Conservation (phyloP, 2,797 vertebrate species). For the Centropyge bicolor region DNA sequence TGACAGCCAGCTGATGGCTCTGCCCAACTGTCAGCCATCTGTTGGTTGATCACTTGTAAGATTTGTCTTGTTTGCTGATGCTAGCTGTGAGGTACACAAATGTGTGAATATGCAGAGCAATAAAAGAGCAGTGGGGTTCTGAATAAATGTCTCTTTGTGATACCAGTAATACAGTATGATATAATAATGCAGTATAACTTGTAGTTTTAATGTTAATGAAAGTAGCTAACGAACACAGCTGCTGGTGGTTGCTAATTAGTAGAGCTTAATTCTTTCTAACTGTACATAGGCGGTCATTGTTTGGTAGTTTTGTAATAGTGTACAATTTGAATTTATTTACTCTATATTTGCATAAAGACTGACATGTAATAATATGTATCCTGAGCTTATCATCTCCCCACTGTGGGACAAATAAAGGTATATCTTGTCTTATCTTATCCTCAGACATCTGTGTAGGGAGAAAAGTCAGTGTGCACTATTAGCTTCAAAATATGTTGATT, state of each 20-base stretch:
- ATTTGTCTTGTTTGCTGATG: slow-evolving; percentile 4
- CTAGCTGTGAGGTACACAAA: slow-evolving; percentile 2
- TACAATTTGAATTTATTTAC: not conserved
- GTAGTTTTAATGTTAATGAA: not conserved
- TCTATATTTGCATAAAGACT: not conserved
- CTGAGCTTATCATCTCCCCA: too few species aligned
- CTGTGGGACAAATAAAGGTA: too few species aligned
- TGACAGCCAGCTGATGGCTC: slow-evolving; percentile 35
- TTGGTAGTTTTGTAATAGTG: slow-evolving; percentile 8
- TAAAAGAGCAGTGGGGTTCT: not conserved
- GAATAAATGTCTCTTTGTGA: not conserved
- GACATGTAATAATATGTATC: too few species aligned
- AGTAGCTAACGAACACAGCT: not conserved
- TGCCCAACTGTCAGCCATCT: slow-evolving; percentile 18
- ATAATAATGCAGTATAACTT: not conserved
- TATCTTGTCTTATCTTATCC: too few species aligned
- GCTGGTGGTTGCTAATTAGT: not conserved
- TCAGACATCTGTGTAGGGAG: too few species aligned
- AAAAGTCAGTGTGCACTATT: too few species aligned
- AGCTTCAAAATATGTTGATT: too few species aligned
- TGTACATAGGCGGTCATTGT: not conserved
- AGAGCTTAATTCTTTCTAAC: not conserved
- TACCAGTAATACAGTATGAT: not conserved
- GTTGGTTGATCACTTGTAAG: not conserved
- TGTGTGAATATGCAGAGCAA: not conserved